Base-by-base conservation (phyloP, 2,888 invertebrate species). In the Caenorhabditis japonica region DNA sequence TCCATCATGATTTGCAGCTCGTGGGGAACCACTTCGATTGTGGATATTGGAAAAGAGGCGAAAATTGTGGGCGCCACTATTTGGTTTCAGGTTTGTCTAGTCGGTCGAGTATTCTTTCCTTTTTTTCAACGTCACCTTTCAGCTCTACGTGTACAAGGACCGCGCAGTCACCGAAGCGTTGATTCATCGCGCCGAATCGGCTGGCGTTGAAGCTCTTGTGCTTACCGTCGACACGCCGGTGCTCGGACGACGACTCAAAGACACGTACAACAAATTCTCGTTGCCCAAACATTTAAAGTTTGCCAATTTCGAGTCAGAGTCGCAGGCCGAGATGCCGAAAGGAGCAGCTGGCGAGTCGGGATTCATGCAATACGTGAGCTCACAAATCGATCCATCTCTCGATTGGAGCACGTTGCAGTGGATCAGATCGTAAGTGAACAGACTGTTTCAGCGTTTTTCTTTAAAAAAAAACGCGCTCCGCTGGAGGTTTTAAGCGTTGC, bases 401-500 rank as follows among this genome's bases (percentile, higher is more conserved):
- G 92, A 92, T 1, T 96, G 96, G 96, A 89, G 92, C n/a, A 94
- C 94, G 83, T 90, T 97, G 0, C 90, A 91, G 69, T 96, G 95
- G 95, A 73, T 80, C 25, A 39, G 59, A 68, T 64, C 71, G 80
- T 80, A 43, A 51, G 44, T 17, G 10, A 2, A 17, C n/a, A n/a
- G 13, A 36, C 7, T 39, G n/a, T n/a, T 30, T 17, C 15, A 25
- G 15, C 30, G 30, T 7, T 10, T 7, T 30, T 10, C 10, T 10
- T 30, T 30, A 10, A 21, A 36, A 23, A 8, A 13, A 23, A 25
- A n/a, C n/a, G n/a, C n/a, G n/a, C n/a, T n/a, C n/a, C n/a, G n/a
- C n/a, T n/a, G n/a, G n/a, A n/a, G n/a, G n/a, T n/a, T n/a, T n/a
- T n/a, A n/a, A n/a, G n/a, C n/a, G n/a, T n/a, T n/a, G n/a, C n/a